Conservation (phyloP, 2,888 invertebrate species). For the Elegia similella region DNA sequence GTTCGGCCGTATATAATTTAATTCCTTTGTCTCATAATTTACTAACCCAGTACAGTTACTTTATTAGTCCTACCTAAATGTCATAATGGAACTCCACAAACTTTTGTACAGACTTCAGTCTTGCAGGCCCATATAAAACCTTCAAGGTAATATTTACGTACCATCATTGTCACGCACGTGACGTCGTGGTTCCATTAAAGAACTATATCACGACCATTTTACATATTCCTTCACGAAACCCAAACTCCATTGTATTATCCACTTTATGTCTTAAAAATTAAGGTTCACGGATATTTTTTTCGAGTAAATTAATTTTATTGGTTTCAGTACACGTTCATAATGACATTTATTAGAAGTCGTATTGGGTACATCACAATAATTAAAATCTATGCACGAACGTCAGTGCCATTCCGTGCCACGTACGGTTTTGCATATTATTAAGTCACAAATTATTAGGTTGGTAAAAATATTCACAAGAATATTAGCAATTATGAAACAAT, state of each 20-base stretch:
- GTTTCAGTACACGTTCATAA: conserved; percentile 66
- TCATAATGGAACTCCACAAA: conserved; percentile 43
- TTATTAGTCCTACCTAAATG: conserved; percentile 16
- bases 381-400: conserved; percentile 79
- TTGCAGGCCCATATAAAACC: conserved; percentile 65
- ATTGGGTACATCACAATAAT: conserved; percentile 80
- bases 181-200: conserved; percentile 73
- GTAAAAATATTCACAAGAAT: conserved; percentile 35
- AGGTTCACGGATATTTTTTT: conserved; percentile 25
- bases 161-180: conserved; percentile 78
- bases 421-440: conserved; percentile 73
- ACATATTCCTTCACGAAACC: conserved; percentile 19
- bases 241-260: conserved; percentile 23
- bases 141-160: conserved; percentile 65
- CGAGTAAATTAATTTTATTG: conserved; percentile 29
- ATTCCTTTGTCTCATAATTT: conserved; percentile 11
- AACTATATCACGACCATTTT: conserved; percentile 60
- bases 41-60: neutral
- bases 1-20: neutral
- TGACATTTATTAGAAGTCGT: conserved; percentile 80
- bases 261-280: conserved; percentile 28
- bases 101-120: conserved; percentile 47
- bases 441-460: conserved; percentile 57
- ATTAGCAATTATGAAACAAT: conserved; percentile 15
- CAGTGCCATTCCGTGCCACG: conserved; percentile 73